A percentile compares a stretch with the other conserved stretches of the same genome.
These are phyloP conservation scores for Cheilosia impressa DNA, from an alignment of 2,888 invertebrate species.

Conservation along the genomic window DNA sequence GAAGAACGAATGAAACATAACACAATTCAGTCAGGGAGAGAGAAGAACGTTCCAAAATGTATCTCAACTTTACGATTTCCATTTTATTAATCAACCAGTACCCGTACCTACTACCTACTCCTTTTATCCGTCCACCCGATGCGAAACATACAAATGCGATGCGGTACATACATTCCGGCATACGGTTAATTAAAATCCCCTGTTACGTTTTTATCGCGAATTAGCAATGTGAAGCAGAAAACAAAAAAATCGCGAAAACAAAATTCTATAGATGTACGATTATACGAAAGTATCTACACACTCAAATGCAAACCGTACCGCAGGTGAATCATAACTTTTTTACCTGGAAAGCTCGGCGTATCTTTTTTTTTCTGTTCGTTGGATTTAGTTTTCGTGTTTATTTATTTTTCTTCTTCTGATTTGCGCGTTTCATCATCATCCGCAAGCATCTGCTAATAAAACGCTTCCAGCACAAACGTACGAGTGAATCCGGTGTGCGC, in stretches of 20 bases:
- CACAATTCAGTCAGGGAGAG: conserved; percentile 15
- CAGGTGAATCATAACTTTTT: conserved; percentile 63
- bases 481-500: conserved; percentile 25
- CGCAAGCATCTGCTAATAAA: conserved; percentile 55
- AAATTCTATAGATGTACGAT: conserved; percentile 4
- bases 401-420: conserved; percentile 34
- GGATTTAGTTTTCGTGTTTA: conserved; percentile 42
- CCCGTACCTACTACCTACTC: no score
- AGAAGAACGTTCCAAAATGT: background rate
- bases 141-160: background rate
- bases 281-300: background rate
- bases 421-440: conserved; percentile 52
- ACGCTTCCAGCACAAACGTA: conserved; percentile 17
- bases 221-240: conserved; percentile 29
- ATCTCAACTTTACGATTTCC: conserved; percentile 45
- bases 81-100: conserved; percentile 51
- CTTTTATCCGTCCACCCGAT: background rate
- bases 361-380: conserved; percentile 20
- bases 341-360: conserved; percentile 53
- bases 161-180: background rate
- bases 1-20: conserved; percentile 8
- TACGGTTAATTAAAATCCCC: background rate
- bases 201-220: conserved; percentile 31
- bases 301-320: conserved; percentile 3
- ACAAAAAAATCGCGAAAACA: conserved; percentile 2